Evolutionary conservation across 1,140 invertebrate genomes (phyloP).

Genomic region (Apis cerana): DNA sequence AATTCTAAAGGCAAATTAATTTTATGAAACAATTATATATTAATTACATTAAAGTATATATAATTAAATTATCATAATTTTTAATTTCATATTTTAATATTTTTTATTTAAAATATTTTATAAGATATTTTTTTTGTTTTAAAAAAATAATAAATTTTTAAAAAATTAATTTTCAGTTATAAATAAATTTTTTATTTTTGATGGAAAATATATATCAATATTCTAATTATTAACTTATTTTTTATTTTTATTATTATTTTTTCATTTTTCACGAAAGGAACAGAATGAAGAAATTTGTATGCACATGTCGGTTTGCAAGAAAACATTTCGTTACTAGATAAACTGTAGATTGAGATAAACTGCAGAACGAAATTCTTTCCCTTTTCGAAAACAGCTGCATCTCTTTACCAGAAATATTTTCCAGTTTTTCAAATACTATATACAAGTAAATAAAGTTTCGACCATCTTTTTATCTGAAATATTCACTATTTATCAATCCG

Average conservation of each 20-base stretch:
- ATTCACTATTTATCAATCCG: too few relatives aligned
- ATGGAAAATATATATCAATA: neutral
- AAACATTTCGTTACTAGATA: conserved; percentile 11
- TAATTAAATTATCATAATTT: neutral
- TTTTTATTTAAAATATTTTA: neutral
- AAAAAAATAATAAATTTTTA: too few relatives aligned
- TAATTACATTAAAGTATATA: neutral
- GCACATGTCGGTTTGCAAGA: conserved; percentile 2
- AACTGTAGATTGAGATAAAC: neutral
- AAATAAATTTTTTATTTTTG: neutral
- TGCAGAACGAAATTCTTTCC: neutral
- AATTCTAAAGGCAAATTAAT: neutral
- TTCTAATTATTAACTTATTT: too few relatives aligned
- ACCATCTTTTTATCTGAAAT: neutral
- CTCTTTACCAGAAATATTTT: conserved; percentile 14
- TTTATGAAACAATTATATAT: neutral
- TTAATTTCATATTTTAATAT: neutral
- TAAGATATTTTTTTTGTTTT: neutral
- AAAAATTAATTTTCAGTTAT: too few relatives aligned
- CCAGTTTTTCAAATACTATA: conserved; percentile 3
- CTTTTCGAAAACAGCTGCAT: conserved; percentile 31
- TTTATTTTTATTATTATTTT: too few relatives aligned
- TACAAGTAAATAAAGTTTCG: neutral
- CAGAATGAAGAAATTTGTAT: neutral
- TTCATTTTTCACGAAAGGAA: neutral